These are phyloP conservation scores for Baccha elongata DNA, from an alignment of 2,888 invertebrate species.

Conservation along the genomic window DNA sequence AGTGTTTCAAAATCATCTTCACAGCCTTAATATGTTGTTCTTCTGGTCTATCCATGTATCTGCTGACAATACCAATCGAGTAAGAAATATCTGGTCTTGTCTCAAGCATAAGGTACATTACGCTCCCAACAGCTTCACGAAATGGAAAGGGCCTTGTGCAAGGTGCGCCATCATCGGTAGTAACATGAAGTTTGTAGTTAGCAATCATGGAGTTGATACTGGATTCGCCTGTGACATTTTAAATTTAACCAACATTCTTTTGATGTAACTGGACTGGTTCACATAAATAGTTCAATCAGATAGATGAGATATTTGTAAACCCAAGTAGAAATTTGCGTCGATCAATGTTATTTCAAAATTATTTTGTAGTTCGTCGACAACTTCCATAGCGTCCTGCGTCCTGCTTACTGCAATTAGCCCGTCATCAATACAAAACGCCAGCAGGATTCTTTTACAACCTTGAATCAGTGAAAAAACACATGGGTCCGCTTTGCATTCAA, in stretches of 20 bases:
- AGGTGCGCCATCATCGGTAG: background rate
- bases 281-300: background rate
- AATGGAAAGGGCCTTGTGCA: background rate
- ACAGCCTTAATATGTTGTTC: slow-evolving; percentile 22
- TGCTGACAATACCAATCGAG: background rate
- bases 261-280: background rate
- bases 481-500: slow-evolving; percentile 69
- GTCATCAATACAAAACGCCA: slow-evolving; percentile 75
- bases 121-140: slow-evolving; percentile 4
- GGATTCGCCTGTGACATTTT: background rate
- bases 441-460: slow-evolving; percentile 21
- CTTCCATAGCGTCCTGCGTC: background rate
- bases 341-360: background rate
- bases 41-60: background rate
- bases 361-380: background rate
- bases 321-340: background rate
- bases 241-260: background rate
- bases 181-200: background rate
- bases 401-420: slow-evolving; percentile 55
- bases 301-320: background rate
- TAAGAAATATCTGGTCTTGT: slow-evolving; percentile 2
- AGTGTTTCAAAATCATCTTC: slow-evolving; percentile 27
- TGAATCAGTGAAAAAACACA: slow-evolving; percentile 67
- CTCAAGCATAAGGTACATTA: slow-evolving; percentile 5
- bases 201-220: background rate